Conservation (phyloP, 2,888 invertebrate genomes). For the Drosophila paucipuncta region DNA sequence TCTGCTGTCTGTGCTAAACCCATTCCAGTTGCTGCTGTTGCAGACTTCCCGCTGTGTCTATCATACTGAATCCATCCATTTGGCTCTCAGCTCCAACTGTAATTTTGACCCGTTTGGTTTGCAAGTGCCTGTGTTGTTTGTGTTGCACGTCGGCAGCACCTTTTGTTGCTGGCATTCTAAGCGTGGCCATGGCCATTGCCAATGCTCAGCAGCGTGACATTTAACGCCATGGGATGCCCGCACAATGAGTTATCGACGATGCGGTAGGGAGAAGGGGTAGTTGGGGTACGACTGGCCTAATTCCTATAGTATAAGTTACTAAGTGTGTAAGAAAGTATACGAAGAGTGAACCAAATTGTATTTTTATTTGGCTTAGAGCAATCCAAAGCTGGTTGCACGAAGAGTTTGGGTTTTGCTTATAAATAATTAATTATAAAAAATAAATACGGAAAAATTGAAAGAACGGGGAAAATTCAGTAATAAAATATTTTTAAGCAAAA, state of each 20-base stretch:
- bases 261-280: not conserved
- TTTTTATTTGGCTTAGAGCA: not conserved
- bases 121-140: constrained; percentile 49
- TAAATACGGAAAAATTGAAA: not conserved
- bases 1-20: constrained; percentile 13
- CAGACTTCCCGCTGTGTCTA: constrained; percentile 27
- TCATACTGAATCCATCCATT: not conserved
- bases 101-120: constrained; percentile 63
- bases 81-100: constrained; percentile 41
- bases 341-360: not conserved
- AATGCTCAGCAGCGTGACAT: constrained; percentile 70
- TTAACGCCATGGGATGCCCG: constrained; percentile 44
- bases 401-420: not conserved
- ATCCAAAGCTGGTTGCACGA: not conserved
- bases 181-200: constrained; percentile 64
- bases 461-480: not conserved
- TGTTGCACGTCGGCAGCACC: constrained; percentile 60
- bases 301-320: not conserved
- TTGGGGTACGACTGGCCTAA: constrained; percentile 4
- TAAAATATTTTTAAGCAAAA: not conserved
- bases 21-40: constrained; percentile 19
- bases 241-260: constrained; percentile 16
- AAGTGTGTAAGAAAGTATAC: not conserved
- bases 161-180: constrained; percentile 67
- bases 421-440: not conserved